Base-by-base conservation (phyloP, 1,140 invertebrate genomes). In the Nylanderia fulva region DNA sequence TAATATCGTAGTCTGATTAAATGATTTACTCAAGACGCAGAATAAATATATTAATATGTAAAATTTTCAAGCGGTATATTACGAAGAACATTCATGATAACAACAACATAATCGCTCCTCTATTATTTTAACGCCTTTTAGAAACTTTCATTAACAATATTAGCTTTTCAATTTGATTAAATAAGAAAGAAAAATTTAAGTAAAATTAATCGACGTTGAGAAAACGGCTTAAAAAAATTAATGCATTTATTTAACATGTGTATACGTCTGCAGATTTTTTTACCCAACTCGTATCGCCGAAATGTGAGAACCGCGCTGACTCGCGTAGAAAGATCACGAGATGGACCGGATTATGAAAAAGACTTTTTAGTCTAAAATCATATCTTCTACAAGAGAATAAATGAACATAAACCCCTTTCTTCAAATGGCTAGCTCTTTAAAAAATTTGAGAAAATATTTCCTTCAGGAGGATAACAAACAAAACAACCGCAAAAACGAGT, bases 271-370 rank as follows among this genome's bases (percentile, higher is more conserved):
- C 9, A 75, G n/a, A 18, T 61, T 52, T 21, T 74, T 56, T 66
- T 79, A 29, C 18, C 7, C 5, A 3, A 0, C 24, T 48, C 11
- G 11, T 9, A 33, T n/a, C 64, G 6, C 72, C 5, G 24, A 82
- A 88, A 92, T 91, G 92, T 94, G 93, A 94, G 94, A 89, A 90
- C 85, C n/a, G n/a, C 93, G 88, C 93, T 94, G 93, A 88, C 68
- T 60, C 29, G 66, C 77, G 74, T 89, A 89, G 85, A 89, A 86
- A 87, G 63, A 88, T 54, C 90, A 88, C 89, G 88, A 93, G 91
- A 91, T 91, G 92, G 93, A 94, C 93, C 94, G 93, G 93, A 93
- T 94, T 93, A 94, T 89, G 91, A 90, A 93, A 87, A 90, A 92
- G 60, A 21, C 61, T 77, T 75, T 63, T 71, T n/a, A n/a, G 72